phyloP scores from a whole-genome alignment of 2,797 vertebrate genomes.

The Cynodonichthys magdalenae region DNA sequence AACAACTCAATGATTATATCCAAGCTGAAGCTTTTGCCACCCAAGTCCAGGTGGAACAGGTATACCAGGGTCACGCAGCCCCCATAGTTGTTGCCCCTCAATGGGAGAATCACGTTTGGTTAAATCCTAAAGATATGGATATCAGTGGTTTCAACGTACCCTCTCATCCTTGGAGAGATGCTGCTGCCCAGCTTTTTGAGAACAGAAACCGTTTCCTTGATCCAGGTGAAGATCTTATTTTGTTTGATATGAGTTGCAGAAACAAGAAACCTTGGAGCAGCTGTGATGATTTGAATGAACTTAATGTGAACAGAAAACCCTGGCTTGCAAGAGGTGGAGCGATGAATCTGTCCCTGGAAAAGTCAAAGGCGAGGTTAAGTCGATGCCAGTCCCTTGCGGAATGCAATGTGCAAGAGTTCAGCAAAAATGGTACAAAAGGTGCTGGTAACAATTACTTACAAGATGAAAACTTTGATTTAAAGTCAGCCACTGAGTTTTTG shows the following conservation, averaged over 20 bases:
- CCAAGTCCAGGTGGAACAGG: slow-evolving; percentile 57
- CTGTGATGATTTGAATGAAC: slow-evolving; percentile 72
- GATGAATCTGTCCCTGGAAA: slow-evolving; percentile 86
- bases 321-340: slow-evolving; percentile 75
- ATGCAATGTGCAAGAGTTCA: slow-evolving; percentile 66
- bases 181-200: slow-evolving; percentile 55
- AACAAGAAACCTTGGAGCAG: slow-evolving; percentile 73
- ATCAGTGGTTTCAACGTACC: slow-evolving; percentile 75
- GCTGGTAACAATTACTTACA: slow-evolving; percentile 54
- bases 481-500: slow-evolving; percentile 80
- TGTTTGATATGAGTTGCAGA: slow-evolving; percentile 83
- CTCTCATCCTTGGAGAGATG: slow-evolving; percentile 79
- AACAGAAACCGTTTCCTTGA: slow-evolving; percentile 67
- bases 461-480: slow-evolving; percentile 69
- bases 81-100: slow-evolving; percentile 37
- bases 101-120: slow-evolving; percentile 45
- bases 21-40: slow-evolving; percentile 72
- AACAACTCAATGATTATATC: slow-evolving; percentile 84
- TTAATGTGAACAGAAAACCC: slow-evolving; percentile 59
- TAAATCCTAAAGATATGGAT: slow-evolving; percentile 74
- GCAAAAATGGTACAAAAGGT: slow-evolving; percentile 62
- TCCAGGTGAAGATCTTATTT: slow-evolving; percentile 71
- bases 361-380: slow-evolving; percentile 75
- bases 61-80: slow-evolving; percentile 37
- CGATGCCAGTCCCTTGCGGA: slow-evolving; percentile 77